phyloP scores from a whole-genome alignment of 2,797 vertebrate species.

The Rhadinocentrus ornatus region DNA sequence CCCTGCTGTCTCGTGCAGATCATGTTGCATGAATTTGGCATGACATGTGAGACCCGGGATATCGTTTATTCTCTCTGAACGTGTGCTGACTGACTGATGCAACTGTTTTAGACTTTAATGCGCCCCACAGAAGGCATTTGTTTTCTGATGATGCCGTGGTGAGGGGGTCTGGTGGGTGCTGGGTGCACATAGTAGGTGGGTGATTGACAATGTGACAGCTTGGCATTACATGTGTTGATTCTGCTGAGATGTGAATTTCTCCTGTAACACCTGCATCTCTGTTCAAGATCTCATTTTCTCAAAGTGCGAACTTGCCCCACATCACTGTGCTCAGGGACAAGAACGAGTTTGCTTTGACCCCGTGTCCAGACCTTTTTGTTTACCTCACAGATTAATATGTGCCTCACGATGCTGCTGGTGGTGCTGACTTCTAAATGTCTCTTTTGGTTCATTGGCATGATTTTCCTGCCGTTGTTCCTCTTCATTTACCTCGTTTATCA shows the following conservation, averaged over 20 bases:
- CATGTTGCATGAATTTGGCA: constrained; percentile 71
- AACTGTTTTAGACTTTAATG: constrained; percentile 17
- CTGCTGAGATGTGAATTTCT: constrained; percentile 22
- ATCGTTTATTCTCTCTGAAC: constrained; percentile 43
- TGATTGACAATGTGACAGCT: constrained; percentile 40
- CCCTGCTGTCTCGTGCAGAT: constrained; percentile 64
- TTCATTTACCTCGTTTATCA: constrained; percentile 80
- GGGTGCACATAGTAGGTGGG: constrained; percentile 23
- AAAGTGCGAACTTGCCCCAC: constrained; percentile 15
- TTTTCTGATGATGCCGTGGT: constrained; percentile 10
- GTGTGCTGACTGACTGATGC: constrained; percentile 27
- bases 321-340: constrained; percentile 40
- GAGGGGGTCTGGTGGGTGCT: constrained; percentile 8
- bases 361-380: constrained; percentile 56
- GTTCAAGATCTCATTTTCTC: constrained; percentile 2
- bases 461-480: constrained; percentile 72
- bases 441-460: constrained; percentile 53
- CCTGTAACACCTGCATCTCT: constrained; percentile 7
- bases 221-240: constrained; percentile 21
- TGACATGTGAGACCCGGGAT: constrained; percentile 53
- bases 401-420: constrained; percentile 44
- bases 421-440: constrained; percentile 64
- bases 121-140: constrained; percentile 7
- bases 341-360: constrained; percentile 58
- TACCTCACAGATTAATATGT: constrained; percentile 63